Conservation (phyloP, 2,888 invertebrate genomes). For the Phaonia tiefii region DNA sequence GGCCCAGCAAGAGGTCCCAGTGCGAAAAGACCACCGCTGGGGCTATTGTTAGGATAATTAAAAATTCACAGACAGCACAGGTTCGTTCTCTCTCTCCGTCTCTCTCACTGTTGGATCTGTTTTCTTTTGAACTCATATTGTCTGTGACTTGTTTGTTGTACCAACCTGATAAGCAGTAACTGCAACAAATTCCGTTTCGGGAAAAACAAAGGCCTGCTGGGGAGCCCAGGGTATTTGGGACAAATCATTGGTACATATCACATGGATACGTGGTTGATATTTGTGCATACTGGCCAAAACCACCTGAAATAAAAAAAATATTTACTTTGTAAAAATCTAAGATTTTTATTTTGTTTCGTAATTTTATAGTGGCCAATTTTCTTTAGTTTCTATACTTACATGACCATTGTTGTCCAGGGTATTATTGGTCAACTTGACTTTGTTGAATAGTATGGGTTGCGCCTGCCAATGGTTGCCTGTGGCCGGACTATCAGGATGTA, state of each 20-base stretch:
- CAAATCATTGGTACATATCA: constrained; percentile 89
- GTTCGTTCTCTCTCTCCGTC: not conserved
- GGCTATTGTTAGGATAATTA: constrained; percentile 16
- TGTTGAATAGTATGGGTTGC: constrained; percentile 89
- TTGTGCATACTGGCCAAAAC: constrained; percentile 98
- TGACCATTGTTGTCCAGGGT: constrained; percentile 89
- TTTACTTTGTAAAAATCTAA: constrained; percentile 22
- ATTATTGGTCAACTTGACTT: constrained; percentile 94
- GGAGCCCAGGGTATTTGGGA: constrained; percentile 87
- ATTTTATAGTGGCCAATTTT: no score
- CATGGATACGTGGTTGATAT: constrained; percentile 93
- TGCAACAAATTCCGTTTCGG: constrained; percentile 95
- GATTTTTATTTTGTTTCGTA: constrained; percentile 1
- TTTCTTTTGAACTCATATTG: not conserved
- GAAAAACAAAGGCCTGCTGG: constrained; percentile 85
- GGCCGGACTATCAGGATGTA: constrained; percentile 94
- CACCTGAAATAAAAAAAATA: constrained; percentile 82
- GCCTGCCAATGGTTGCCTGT: constrained; percentile 93
- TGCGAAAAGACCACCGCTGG: constrained; percentile 43
- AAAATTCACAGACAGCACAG: not conserved
- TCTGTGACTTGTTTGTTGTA: not conserved
- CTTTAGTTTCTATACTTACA: constrained; percentile 85
- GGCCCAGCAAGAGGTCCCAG: constrained; percentile 38
- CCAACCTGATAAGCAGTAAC: constrained; percentile 97
- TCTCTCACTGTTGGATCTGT: not conserved